Evolutionary conservation across 2,888 invertebrate species (phyloP).

Genomic region (Adelognathus sp.): DNA sequence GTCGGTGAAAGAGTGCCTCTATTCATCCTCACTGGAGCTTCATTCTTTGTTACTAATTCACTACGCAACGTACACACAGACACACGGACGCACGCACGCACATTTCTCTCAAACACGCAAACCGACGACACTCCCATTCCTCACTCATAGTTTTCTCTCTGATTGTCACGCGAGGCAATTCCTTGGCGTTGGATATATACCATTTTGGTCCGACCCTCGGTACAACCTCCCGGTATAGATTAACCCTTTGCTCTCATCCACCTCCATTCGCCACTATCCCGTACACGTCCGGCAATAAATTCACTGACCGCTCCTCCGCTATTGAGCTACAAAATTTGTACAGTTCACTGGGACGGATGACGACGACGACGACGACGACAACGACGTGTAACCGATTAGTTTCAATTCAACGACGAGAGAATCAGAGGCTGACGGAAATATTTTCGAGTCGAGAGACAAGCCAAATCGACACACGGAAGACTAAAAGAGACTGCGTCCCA

Average conservation of each 20-base stretch:
- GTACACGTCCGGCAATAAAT: background rate
- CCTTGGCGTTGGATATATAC: constrained; percentile 56
- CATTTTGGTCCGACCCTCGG: constrained; percentile 59
- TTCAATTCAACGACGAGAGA: background rate
- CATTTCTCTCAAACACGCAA: background rate
- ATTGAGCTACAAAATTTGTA: background rate
- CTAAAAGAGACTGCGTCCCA: background rate
- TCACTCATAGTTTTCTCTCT: constrained; percentile 31
- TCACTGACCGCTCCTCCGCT: background rate
- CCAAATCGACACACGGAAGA: background rate
- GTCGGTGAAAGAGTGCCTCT: constrained; percentile 56
- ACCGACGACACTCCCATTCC: constrained; percentile 46
- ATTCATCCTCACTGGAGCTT: constrained; percentile 34
- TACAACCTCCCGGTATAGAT: background rate
- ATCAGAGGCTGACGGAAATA: background rate
- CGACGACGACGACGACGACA: constrained; percentile 37
- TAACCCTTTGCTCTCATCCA: background rate
- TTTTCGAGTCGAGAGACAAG: background rate
- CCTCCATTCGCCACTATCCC: constrained; percentile 1
- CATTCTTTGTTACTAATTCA: constrained; percentile 46
- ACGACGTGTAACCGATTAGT: background rate
- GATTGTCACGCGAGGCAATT: constrained; percentile 27
- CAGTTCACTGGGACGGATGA: constrained; percentile 20
- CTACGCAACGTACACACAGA: background rate
- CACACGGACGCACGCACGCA: background rate